Percentiles rank a stretch among this genome's conserved stretches.
Conservation (phyloP, 2,888 invertebrate genomes). For the Callyntrura guangdongensis region DNA sequence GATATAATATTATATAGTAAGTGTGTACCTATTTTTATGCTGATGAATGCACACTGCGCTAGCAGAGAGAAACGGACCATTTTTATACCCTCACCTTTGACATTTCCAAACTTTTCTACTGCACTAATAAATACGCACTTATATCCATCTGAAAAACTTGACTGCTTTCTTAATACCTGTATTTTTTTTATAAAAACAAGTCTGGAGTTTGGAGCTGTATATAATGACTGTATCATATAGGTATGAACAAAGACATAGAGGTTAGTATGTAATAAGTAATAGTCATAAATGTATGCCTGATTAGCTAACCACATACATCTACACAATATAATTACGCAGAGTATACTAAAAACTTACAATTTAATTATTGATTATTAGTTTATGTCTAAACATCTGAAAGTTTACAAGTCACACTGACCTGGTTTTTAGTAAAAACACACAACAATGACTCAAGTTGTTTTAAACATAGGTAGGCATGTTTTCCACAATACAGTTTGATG, state of each 20-base stretch:
- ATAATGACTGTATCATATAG: neutral
- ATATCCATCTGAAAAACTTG: slow-evolving; percentile 3
- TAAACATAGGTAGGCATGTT: neutral
- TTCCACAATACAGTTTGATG: neutral
- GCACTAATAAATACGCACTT: slow-evolving; percentile 29
- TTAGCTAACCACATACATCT: neutral
- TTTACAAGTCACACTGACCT: slow-evolving; percentile 7
- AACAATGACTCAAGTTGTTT: slow-evolving; percentile 46
- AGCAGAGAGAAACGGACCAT: slow-evolving; percentile 20
- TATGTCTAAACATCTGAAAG: neutral
- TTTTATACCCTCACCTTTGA: slow-evolving; percentile 43
- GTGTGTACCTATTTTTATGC: neutral
- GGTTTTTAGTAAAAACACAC: slow-evolving; percentile 52
- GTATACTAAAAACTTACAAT: neutral
- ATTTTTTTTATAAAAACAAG: neutral
- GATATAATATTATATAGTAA: slow-evolving; percentile 17
- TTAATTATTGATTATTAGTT: neutral
- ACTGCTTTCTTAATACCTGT: neutral
- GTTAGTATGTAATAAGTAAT: neutral
- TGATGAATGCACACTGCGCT: neutral
- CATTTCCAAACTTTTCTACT: slow-evolving; percentile 24
- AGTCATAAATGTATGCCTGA: neutral
- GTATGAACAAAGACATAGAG: neutral
- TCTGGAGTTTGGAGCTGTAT: neutral
- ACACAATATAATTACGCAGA: neutral